Base-by-base conservation (phyloP, 2,113 vertebrate species). In the Datnioides undecimradiatus region DNA sequence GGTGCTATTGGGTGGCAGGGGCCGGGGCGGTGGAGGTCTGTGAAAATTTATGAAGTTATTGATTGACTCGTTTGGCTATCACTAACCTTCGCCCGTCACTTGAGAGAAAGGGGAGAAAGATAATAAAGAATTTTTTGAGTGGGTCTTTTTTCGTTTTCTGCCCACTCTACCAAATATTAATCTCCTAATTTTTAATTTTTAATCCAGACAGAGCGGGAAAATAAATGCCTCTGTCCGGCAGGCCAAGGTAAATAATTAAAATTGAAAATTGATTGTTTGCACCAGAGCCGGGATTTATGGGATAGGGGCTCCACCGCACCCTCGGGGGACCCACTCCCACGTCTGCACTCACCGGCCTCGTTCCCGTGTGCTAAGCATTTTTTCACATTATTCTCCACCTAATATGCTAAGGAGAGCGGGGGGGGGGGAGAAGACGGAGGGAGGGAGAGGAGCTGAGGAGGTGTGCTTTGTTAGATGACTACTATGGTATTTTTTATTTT, bases 211-310 rank as follows among this genome's bases (percentile, higher is more conserved):
- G 93, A 93, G 92, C 76, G 91, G 86, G 91, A 94, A 94, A 95
- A 96, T 95, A 94, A 96, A 96, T 95, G 94, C 93, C 88, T 93
- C 90, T 90, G 92, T 95, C 94, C 93, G 83, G 92, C 90, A 92
- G 94, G 94, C 94, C 93, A 87, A 95, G 95, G 93, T 96, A 96
- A 97, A 96, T 96, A 97, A 96, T 97, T 97, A 97, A 97, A 97
- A 96, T 95, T 95, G 94, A 96, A 95, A 96, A 96, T 97, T 96
- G 96, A 96, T 97, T 97, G 95, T 97, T 97, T 97, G 96, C 94
- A 93, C 94, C 92, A 91, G 92, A 91, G 94, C 92, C 86, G 83
- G 95, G 96, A 96, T 97, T 97, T 96, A 96, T 97, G 95, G 95
- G 95, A 92, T 90, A 93, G 93, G 93, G 94, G 91, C 92, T 93